Percentiles rank a stretch among this genome's conserved stretches.
These are phyloP conservation scores for Epinotia nisella DNA, from an alignment of 2,888 invertebrate species.

Conservation along the genomic window DNA sequence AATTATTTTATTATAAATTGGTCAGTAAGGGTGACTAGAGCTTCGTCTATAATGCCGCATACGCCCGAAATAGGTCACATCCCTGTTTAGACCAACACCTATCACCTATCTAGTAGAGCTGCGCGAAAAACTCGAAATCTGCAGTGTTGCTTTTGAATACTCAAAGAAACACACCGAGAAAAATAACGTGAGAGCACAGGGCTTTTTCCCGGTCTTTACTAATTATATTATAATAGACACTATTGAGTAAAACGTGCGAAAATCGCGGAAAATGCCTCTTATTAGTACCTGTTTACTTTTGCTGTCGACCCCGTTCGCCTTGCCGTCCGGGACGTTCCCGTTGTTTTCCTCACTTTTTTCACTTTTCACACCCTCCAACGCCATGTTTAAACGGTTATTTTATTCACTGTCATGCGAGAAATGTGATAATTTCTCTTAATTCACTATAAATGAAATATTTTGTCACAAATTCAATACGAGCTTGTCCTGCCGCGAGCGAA, in stretches of 20 bases:
- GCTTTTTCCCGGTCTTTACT: constrained; percentile 2
- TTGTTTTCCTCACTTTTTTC: constrained; percentile 84
- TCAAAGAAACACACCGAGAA: constrained; percentile 27
- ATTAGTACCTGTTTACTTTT: constrained; percentile 84
- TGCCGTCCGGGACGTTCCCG: constrained; percentile 80
- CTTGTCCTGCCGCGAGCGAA: constrained; percentile 52
- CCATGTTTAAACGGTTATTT: constrained; percentile 77
- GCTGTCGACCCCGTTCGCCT: constrained; percentile 85
- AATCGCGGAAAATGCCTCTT: constrained; percentile 59
- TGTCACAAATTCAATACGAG: constrained; percentile 74
- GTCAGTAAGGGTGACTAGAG: constrained; percentile 27
- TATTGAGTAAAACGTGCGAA: constrained; percentile 52
- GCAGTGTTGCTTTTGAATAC: constrained; percentile 44
- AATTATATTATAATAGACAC: constrained; percentile 42
- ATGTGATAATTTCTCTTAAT: constrained; percentile 61
- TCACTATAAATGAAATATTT: constrained; percentile 70
- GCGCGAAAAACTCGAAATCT: constrained; percentile 70
- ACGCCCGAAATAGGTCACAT: constrained; percentile 79
- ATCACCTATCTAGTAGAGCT: constrained; percentile 67
- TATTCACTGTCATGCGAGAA: constrained; percentile 81
- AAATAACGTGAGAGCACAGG: constrained; percentile 42
- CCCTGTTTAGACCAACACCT: constrained; percentile 70
- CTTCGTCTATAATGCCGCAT: constrained; percentile 54
- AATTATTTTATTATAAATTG: constrained; percentile 37
- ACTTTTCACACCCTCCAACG: constrained; percentile 84